A percentile compares a stretch with the other conserved stretches of the same genome.
phyloP scores from a whole-genome alignment of 1,140 invertebrate species.

The Drosophila gunungcola region DNA sequence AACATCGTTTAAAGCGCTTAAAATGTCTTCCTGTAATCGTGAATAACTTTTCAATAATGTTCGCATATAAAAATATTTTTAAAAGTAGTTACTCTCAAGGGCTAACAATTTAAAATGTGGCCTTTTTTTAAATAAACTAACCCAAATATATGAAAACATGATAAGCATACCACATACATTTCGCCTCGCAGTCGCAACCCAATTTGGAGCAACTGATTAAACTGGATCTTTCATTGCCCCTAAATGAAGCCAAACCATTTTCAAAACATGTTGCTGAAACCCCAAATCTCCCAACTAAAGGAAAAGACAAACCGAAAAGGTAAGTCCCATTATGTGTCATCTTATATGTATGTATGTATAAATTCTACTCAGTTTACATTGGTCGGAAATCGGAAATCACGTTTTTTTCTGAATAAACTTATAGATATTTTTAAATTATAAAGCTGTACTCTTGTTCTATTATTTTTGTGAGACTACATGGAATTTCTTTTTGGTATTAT shows the following conservation, averaged over 20 bases:
- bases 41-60: not conserved
- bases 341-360: no score
- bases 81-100: not conserved
- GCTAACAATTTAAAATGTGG: not conserved
- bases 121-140: not conserved
- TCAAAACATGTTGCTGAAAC: conserved; percentile 5
- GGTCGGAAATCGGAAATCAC: no score
- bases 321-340: conserved; percentile 23
- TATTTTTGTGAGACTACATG: no score
- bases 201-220: conserved; percentile 68
- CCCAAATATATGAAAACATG: conserved; percentile 22
- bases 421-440: no score
- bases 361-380: no score
- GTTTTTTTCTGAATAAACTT: no score
- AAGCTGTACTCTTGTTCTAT: no score
- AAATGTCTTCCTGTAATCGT: conserved; percentile 55
- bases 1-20: conserved; percentile 39
- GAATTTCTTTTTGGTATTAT: no score
- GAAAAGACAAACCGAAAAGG: conserved; percentile 46
- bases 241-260: conserved; percentile 20
- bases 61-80: not conserved
- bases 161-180: conserved; percentile 52
- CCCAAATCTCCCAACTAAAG: not conserved
- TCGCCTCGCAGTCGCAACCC: conserved; percentile 76
- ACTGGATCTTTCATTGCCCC: conserved; percentile 51